Evolutionary conservation across 1,140 invertebrate genomes (phyloP).

Genomic region (Chymomyza costata): DNA sequence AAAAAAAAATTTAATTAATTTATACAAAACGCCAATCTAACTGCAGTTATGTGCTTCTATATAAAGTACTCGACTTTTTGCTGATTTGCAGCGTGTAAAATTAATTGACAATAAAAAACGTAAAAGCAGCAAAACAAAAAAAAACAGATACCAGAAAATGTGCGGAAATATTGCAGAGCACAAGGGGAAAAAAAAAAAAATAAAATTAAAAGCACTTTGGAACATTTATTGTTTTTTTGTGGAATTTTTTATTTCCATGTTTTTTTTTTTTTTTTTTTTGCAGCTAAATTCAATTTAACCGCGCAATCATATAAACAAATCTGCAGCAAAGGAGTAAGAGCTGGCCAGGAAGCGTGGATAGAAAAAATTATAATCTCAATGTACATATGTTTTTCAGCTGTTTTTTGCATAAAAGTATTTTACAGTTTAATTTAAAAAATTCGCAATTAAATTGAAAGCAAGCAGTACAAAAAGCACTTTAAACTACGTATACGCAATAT

Average conservation of each 20-base stretch:
- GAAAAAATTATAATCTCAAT: too few relatives aligned
- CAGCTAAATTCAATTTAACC: conserved; percentile 62
- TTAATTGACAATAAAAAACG: conserved; percentile 48
- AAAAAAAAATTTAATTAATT: conserved; percentile 11
- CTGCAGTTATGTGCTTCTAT: too few relatives aligned
- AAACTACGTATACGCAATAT: conserved; percentile 40
- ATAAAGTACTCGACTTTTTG: conserved; percentile 22
- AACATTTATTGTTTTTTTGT: conserved; percentile 34
- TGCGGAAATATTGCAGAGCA: conserved; percentile 9
- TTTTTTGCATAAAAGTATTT: conserved; percentile 25
- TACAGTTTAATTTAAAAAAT: conserved; percentile 64
- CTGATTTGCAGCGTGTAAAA: conserved; percentile 46
- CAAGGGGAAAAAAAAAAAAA: conserved; percentile 15
- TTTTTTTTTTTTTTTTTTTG: conserved; percentile 41
- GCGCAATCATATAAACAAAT: conserved; percentile 64
- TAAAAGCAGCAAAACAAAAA: conserved; percentile 16
- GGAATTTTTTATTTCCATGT: background rate
- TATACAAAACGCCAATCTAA: too few relatives aligned
- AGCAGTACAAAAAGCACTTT: conserved; percentile 15
- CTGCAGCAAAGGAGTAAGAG: too few relatives aligned
- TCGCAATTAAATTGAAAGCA: conserved; percentile 63
- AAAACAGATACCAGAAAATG: conserved; percentile 17
- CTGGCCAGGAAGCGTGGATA: too few relatives aligned
- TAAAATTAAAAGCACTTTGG: conserved; percentile 55
- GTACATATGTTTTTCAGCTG: background rate